These are phyloP conservation scores for Tetraneura akinire DNA, from an alignment of 1,140 invertebrate species.

Conservation along the genomic window DNA sequence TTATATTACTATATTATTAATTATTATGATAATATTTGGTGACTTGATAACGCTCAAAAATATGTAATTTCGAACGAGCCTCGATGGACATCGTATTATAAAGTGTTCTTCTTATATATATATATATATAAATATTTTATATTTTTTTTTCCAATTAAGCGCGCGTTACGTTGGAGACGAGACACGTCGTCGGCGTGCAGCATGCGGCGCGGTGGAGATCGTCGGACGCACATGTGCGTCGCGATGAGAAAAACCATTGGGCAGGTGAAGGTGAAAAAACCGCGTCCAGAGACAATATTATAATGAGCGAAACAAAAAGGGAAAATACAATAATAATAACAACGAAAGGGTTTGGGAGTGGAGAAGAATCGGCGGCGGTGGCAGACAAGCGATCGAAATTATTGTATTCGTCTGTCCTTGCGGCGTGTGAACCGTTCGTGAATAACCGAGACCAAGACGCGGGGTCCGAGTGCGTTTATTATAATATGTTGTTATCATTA, in stretches of 20 bases:
- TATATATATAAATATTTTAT: no score
- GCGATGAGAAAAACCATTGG: conserved; percentile 11
- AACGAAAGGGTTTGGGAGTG: background rate
- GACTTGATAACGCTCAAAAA: no score
- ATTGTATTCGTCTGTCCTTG: background rate
- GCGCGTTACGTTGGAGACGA: no score
- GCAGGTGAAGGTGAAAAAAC: conserved; percentile 9
- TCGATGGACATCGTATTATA: no score
- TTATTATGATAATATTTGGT: no score
- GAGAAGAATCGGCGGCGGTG: conserved; percentile 1
- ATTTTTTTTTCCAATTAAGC: no score
- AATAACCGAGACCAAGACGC: conserved; percentile 1
- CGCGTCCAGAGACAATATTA: background rate
- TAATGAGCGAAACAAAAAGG: background rate
- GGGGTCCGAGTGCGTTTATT: background rate
- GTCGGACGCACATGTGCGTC: background rate
- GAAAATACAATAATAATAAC: background rate
- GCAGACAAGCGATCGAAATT: conserved; percentile 6
- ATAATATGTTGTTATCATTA: no score
- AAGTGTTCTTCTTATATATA: no score
- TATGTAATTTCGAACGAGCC: no score
- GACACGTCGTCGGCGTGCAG: background rate
- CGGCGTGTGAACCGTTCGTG: conserved; percentile 26
- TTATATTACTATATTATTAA: no score
- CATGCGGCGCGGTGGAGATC: background rate